A percentile compares a stretch with the other conserved stretches of the same genome.
phyloP scores from a whole-genome alignment of 2,888 invertebrate species.

The Clusia tigrina region DNA sequence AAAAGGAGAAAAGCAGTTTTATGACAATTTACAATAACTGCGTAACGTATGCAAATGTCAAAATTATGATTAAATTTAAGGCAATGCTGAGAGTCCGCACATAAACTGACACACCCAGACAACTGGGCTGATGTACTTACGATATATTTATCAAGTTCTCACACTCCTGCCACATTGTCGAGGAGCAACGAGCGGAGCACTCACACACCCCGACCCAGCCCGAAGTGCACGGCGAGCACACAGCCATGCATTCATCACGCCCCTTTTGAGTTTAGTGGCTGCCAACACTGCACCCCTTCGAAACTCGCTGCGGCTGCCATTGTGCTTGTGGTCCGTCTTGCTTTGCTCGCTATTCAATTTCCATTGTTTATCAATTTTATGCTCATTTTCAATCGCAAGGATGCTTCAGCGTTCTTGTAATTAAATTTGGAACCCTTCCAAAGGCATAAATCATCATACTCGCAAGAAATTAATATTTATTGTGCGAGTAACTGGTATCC shows the following conservation, averaged over 20 bases:
- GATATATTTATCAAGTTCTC: neutral
- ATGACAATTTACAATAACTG: neutral
- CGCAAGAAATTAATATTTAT: conserved; percentile 15
- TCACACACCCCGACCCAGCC: neutral
- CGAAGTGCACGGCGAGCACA: neutral
- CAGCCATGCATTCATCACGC: neutral
- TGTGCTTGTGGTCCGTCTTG: too few relatives aligned
- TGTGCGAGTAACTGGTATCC: conserved; percentile 5
- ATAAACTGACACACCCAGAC: too few relatives aligned
- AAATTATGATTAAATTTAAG: neutral
- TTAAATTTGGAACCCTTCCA: conserved; percentile 61
- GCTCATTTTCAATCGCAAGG: conserved; percentile 46
- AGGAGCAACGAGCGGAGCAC: neutral
- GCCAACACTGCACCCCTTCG: neutral
- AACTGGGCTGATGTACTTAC: neutral
- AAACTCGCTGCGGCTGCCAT: neutral
- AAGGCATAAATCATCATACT: conserved; percentile 49
- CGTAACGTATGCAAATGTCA: neutral
- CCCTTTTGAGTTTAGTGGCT: neutral
- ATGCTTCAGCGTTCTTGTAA: conserved; percentile 40
- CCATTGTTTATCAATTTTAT: conserved; percentile 62
- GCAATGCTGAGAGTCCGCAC: neutral
- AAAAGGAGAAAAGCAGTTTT: neutral
- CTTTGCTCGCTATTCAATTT: conserved; percentile 52
- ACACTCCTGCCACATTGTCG: neutral